Evolutionary conservation across 2,888 invertebrate genomes (phyloP), one percentile per base, ranked within the genome.

Genomic region (Sabatieria punctata): DNA sequence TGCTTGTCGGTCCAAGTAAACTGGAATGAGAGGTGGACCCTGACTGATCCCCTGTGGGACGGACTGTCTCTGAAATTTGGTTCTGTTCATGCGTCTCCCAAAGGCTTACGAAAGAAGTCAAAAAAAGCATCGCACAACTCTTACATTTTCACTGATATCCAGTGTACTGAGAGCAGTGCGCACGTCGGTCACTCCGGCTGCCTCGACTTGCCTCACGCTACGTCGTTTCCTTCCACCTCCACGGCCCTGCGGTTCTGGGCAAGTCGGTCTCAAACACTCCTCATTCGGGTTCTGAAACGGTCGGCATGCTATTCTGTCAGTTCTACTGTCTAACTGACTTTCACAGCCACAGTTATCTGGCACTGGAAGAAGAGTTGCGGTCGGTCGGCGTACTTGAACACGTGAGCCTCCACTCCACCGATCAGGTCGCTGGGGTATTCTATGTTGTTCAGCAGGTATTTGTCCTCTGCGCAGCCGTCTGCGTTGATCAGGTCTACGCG

Each of bases 311-410:
- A 15, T 30, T 15, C 15, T 8, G 15, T 15, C 30, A 30, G 15
- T 8, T 8, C 8, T 30, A 11, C 15, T 30, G 30, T 8, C 8
- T 8, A 15, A 30, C 30, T 15, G 8, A 30, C 46, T 48, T 60
- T 60, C 45, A 60, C 54, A 23, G 57, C 56, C 42, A 60, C 57
- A 27, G 56, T 50, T 45, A 60, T 57, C 50, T 60, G 60, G 53
- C 60, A 60, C 49, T 60, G 60, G 51, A 59, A 60, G 53, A 60
- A 59, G 38, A 60, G 54, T 45, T 54, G 54, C 19, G 58, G 51
- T 8, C 56, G 48, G 46, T 60, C 60, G 37, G 60, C 60, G 51
- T 58, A 60, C 49, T 60, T 60, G 57, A 57, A 60, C 24, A 60
- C 59, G 52, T 60, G 60, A 41, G 60, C 59, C 47, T 60, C 60